A percentile compares a stretch with the other conserved stretches of the same genome.
These are phyloP conservation scores for Mus caroli DNA, from an alignment of 2,797 vertebrate genomes.

Conservation along the genomic window DNA sequence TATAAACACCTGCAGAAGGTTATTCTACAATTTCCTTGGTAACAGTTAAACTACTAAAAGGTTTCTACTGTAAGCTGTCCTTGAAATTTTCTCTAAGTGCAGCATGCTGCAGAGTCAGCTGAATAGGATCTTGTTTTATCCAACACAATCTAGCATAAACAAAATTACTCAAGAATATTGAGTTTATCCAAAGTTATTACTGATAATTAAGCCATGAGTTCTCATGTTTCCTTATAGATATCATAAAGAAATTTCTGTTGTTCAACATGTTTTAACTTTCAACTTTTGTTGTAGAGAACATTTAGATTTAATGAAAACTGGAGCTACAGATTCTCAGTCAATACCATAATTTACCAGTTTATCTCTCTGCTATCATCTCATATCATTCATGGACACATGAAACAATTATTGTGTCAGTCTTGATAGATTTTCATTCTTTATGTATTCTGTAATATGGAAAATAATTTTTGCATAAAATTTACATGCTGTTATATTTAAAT, in stretches of 20 bases:
- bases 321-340: neutral
- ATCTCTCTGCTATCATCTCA: neutral
- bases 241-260: neutral
- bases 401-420: neutral
- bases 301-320: constrained; percentile 5
- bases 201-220: neutral
- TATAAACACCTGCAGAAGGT: constrained; percentile 41
- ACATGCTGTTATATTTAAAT: constrained; percentile 78
- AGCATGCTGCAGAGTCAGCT: neutral
- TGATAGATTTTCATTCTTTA: constrained; percentile 71
- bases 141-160: neutral
- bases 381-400: neutral
- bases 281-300: neutral
- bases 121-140: neutral
- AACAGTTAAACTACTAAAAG: constrained; percentile 58
- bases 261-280: neutral
- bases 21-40: neutral
- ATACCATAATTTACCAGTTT: neutral
- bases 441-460: constrained; percentile 68
- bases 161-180: neutral
- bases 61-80: neutral
- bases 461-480: constrained; percentile 77
- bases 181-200: neutral
- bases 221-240: neutral
- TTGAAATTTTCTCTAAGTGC: constrained; percentile 22